Conservation (phyloP, 2,797 vertebrate genomes). For the Erpetoichthys calabaricus region DNA sequence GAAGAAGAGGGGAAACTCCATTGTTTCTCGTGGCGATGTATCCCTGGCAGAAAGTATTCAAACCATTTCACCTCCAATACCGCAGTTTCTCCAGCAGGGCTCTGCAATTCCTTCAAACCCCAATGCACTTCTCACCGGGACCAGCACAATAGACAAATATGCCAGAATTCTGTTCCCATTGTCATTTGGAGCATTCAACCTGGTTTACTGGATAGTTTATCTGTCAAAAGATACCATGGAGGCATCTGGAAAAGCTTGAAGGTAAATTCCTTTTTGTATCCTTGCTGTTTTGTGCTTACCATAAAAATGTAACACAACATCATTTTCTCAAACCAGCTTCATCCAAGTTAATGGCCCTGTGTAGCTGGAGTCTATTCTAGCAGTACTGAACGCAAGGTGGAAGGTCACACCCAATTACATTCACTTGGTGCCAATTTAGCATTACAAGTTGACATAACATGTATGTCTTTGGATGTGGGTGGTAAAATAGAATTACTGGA, state of each 20-base stretch:
- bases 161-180: constrained; percentile 90
- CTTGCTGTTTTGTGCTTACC: not conserved
- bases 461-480: no score
- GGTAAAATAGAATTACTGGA: no score
- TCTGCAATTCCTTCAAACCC: constrained; percentile 39
- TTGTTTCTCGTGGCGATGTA: constrained; percentile 41
- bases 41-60: constrained; percentile 47
- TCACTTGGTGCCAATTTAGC: no score
- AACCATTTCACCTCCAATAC: constrained; percentile 39
- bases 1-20: constrained; percentile 77
- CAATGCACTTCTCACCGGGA: constrained; percentile 53
- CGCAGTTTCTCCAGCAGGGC: constrained; percentile 43
- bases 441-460: no score
- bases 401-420: no score
- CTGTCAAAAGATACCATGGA: constrained; percentile 96
- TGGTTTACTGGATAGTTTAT: constrained; percentile 94
- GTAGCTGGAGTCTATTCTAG: no score
- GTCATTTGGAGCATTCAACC: constrained; percentile 88
- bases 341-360: not conserved
- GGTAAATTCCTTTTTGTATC: constrained; percentile 2
- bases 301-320: constrained; percentile 5
- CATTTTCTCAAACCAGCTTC: constrained; percentile 4
- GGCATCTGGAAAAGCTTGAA: constrained; percentile 35
- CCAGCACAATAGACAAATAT: constrained; percentile 93
- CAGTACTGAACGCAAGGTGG: no score